Conservation (phyloP, 2,797 vertebrate genomes). For the Malacoctenus gilli region DNA sequence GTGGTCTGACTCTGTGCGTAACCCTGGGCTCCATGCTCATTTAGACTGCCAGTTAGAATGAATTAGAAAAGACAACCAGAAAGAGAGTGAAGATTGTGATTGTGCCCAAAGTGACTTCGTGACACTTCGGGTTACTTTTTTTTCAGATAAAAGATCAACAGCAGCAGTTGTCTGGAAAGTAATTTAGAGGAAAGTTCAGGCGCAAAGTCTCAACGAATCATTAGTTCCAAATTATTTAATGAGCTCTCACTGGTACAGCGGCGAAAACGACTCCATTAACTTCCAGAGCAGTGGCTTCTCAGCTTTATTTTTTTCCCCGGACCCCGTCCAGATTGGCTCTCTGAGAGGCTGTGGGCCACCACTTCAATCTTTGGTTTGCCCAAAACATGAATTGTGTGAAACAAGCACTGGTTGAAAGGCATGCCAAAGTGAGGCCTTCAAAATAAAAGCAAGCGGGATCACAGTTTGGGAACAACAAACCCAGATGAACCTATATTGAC, state of each 20-base stretch:
- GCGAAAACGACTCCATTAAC: slow-evolving; percentile 8
- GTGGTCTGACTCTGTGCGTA: slow-evolving; percentile 31
- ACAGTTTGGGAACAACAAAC: too few species aligned
- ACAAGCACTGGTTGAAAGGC: too few species aligned
- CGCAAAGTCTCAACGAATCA: slow-evolving; percentile 19
- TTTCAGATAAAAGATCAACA: slow-evolving; percentile 47
- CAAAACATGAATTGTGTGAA: too few species aligned
- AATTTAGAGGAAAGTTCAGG: slow-evolving; percentile 40
- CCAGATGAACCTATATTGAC: too few species aligned
- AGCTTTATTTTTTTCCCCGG: too few species aligned
- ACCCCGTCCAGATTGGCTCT: too few species aligned
- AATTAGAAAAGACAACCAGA: slow-evolving; percentile 47
- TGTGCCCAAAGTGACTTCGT: slow-evolving; percentile 33
- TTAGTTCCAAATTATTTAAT: slow-evolving; percentile 34
- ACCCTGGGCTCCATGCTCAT: slow-evolving; percentile 40
- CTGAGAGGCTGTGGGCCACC: too few species aligned
- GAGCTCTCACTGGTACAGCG: slow-evolving; percentile 2
- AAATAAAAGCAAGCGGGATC: too few species aligned
- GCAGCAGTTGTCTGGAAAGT: slow-evolving; percentile 43
- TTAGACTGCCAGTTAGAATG: slow-evolving; percentile 41
- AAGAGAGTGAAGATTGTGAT: slow-evolving; percentile 26
- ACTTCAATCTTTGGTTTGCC: too few species aligned
- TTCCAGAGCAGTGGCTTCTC: too few species aligned
- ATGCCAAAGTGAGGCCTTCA: too few species aligned
- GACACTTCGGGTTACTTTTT: slow-evolving; percentile 45